Base-by-base conservation (phyloP, 1,140 invertebrate genomes). In the Leptonema lineaticorne region DNA sequence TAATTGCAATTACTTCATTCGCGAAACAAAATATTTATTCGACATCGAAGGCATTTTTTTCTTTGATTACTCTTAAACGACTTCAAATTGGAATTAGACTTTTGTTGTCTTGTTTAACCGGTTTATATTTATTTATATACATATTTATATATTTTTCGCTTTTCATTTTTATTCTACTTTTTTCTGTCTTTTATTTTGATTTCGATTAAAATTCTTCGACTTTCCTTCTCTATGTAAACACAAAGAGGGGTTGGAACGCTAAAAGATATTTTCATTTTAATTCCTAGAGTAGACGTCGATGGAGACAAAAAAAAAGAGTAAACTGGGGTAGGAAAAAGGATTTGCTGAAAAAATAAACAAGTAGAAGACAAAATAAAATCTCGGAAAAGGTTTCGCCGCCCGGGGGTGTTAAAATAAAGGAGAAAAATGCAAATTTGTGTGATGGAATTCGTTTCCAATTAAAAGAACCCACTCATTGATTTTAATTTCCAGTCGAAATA, bases 401-500 rank as follows among this genome's bases (percentile, higher is more conserved):
- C 24, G 26, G n/a, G 18, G 28, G 3, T 20, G 11, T 16, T 28
- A 16, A 24, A 62, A 62, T 45, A 45, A 62, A 62, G 16, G 27
- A 58, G 22, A 62, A 60, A 62, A 62, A 45, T 62, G 57, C 30
- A 59, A 59, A 59, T 59, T 59, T 22, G 50, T 26, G 9, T 59
- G 57, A 45, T 62, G 18, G 20, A 62, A 62, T 62, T 62, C 59
- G 22, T n/a, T 62, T 62, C 45, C 59, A 62, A 62, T 62, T 62
- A 62, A 62, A 22, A 58, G 27, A 45, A 16, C 18, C 24, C 18
- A 22, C 8, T 45, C 59, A 62, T 62, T 62, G 59, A 62, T 62
- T 62, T 45, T 53, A 26, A n/a, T n/a, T n/a, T n/a, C n/a, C n/a
- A n/a, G n/a, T n/a, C n/a, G n/a, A n/a, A n/a, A n/a, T n/a, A n/a